Base-by-base conservation (phyloP, 2,113 vertebrate species). In the Aphyosemion australe region DNA sequence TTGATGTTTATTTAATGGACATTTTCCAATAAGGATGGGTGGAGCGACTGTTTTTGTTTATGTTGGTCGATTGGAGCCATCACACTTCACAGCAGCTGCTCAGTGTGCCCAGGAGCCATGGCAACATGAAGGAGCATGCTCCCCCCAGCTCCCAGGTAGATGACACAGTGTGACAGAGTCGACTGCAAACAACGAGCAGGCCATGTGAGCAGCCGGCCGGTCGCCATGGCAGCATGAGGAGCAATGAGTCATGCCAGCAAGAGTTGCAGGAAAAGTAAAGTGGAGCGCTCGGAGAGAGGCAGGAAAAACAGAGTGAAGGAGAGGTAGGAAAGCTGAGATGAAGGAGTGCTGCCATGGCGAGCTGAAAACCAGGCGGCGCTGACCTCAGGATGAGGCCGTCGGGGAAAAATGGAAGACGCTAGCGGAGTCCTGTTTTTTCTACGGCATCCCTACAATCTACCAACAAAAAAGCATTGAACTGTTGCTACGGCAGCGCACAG, bases 231-330 rank as follows among this genome's bases (percentile, higher is more conserved):
- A 83, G 78, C 69, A 48, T 80, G 80, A 71, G 83, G 78, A 79
- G 81, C 72, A 62, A 74, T 91, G 90, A 92, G 88, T 91, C 89
- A 89, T 84, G 78, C 76, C 82, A 74, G 77, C 82, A 72, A 76
- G 65, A 70, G 21, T 65, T 3, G 78, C 87, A 78, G 88, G 90
- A 90, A 91, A 90, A 88, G 76, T 80, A 87, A 82, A 90, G 87
- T 85, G 76, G 65, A 84, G 70, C 58, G 63, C 61, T 70, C 15
- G 11, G 65, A 64, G 65, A 16, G 21, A 46, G 21, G 32, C 34
- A 12, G 11, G 19, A 37, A 65, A 70, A 70, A 74, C 31, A 55
- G 45, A 58, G 39, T 43, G 50, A 58, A 7, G 16, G 70, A 58
- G 50, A 53, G 26, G 51, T 53, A 51, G 56, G 58, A 72, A 60